phyloP scores from a whole-genome alignment of 2,113 vertebrate genomes.

The Aegotheles bennettii region DNA sequence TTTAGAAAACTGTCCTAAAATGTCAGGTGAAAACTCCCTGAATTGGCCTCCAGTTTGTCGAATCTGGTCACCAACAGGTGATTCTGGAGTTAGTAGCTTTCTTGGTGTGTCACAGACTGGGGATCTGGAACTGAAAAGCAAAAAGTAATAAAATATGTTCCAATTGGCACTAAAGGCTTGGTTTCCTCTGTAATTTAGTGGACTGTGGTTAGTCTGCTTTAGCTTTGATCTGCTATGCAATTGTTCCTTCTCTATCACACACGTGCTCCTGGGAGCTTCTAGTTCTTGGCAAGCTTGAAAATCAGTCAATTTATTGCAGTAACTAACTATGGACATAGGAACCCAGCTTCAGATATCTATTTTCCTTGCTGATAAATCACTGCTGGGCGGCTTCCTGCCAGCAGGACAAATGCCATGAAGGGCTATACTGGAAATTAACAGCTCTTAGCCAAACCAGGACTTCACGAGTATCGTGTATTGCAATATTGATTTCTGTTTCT shows the following conservation, averaged over 20 bases:
- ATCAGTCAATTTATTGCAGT: conserved; percentile 38
- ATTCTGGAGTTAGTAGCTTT: background rate
- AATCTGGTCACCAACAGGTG: background rate
- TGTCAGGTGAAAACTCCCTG: background rate
- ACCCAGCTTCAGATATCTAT: background rate
- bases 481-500: conserved; percentile 9
- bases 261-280: background rate
- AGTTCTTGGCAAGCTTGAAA: conserved; percentile 20
- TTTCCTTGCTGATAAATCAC: background rate
- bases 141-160: background rate
- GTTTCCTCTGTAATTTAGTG: background rate
- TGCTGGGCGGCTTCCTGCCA: background rate
- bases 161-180: background rate
- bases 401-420: background rate
- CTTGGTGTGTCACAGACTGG: background rate
- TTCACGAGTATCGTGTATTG: background rate
- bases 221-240: background rate
- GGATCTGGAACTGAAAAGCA: background rate
- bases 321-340: background rate
- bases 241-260: background rate
- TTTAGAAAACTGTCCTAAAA: background rate
- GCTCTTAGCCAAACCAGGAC: background rate
- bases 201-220: background rate
- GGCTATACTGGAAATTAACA: background rate
- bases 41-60: background rate